Conservation (phyloP, 2,113 vertebrate genomes). For the Lethenteron reissneri region DNA sequence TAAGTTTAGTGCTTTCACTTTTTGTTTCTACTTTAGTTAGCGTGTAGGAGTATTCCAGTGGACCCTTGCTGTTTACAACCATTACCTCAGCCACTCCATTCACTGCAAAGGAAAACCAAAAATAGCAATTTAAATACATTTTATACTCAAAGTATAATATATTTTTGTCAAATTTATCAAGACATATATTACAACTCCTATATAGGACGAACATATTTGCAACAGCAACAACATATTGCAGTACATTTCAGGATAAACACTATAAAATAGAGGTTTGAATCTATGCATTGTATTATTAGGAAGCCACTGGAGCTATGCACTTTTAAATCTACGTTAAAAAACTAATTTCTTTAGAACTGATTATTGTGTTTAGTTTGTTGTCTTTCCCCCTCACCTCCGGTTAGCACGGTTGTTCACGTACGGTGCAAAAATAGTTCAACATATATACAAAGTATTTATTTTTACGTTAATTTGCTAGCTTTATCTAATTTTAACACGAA, state of each 20-base stretch:
- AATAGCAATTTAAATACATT: neutral
- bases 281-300: neutral
- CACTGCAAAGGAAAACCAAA: slow-evolving; percentile 17
- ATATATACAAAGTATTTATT: too few relatives aligned
- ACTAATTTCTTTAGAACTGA: too few relatives aligned
- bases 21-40: slow-evolving; percentile 19
- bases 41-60: slow-evolving; percentile 32
- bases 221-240: neutral
- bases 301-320: too few relatives aligned
- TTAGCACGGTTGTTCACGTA: too few relatives aligned
- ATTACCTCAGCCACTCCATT: slow-evolving; percentile 28
- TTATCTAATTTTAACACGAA: too few relatives aligned
- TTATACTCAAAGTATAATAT: neutral
- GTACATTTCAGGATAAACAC: neutral
- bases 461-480: too few relatives aligned
- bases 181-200: neutral
- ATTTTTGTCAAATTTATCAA: neutral
- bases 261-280: neutral
- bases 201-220: neutral
- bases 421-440: too few relatives aligned
- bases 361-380: too few relatives aligned
- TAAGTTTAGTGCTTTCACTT: slow-evolving; percentile 16
- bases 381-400: too few relatives aligned
- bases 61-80: slow-evolving; percentile 20
- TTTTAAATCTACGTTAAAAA: too few relatives aligned